Evolutionary conservation across 2,113 vertebrate species (phyloP).

Genomic region (Smithornis capensis): DNA sequence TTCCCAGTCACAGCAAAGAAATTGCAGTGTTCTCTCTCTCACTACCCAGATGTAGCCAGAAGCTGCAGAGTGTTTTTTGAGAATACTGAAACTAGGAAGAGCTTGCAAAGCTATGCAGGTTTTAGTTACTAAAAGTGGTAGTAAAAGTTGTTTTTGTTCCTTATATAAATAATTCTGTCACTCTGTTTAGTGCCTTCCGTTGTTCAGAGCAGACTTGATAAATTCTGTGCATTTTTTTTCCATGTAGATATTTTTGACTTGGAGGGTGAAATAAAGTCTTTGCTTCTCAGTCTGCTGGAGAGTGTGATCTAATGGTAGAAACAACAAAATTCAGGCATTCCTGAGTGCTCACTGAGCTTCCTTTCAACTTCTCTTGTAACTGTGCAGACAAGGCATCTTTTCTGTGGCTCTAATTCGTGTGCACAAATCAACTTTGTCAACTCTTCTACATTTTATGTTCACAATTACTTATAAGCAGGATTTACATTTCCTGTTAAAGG

Average conservation of each 20-base stretch:
- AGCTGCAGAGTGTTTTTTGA: not conserved
- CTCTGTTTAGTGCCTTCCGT: not conserved
- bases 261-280: not conserved
- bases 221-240: not conserved
- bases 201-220: not conserved
- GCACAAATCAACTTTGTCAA: not conserved
- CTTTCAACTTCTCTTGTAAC: not conserved
- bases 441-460: not conserved
- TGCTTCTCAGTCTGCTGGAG: not conserved
- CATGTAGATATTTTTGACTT: not conserved
- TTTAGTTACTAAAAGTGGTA: not conserved
- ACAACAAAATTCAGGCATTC: not conserved
- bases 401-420: not conserved
- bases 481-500: conserved; percentile 8
- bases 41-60: not conserved
- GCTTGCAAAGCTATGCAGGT: not conserved
- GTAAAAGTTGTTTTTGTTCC: not conserved
- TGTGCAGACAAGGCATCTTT: not conserved
- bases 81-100: not conserved
- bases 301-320: not conserved
- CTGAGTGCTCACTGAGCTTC: not conserved
- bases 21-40: not conserved
- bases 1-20: not conserved
- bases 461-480: not conserved
- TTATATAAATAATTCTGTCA: not conserved